Evolutionary conservation across 2,888 invertebrate species (phyloP).

Genomic region (Lypha dubia): DNA sequence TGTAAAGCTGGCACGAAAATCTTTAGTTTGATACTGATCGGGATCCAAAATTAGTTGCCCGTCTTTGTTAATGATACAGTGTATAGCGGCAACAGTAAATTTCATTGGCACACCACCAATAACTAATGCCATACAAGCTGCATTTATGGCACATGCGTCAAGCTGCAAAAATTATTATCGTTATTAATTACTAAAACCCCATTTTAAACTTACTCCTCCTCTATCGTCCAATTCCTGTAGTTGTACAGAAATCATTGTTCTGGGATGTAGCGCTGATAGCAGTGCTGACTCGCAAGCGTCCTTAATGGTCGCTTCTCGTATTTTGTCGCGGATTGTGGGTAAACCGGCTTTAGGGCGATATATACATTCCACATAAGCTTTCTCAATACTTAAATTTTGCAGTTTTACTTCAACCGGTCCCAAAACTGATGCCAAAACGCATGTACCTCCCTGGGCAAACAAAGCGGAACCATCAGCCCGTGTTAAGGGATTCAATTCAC

Average conservation of each 20-base stretch:
- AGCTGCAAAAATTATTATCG: constrained; percentile 83
- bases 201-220: constrained; percentile 87
- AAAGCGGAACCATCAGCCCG: constrained; percentile 91
- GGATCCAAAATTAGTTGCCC: constrained; percentile 88
- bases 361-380: constrained; percentile 89
- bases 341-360: constrained; percentile 91
- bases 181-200: background rate
- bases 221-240: constrained; percentile 94
- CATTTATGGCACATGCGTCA: constrained; percentile 92
- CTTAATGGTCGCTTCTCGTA: constrained; percentile 89
- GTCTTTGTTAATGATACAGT: constrained; percentile 87
- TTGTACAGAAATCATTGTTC: constrained; percentile 90
- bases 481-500: constrained; percentile 89
- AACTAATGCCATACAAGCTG: constrained; percentile 91
- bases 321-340: constrained; percentile 88
- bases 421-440: constrained; percentile 90
- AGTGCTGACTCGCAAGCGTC: constrained; percentile 91
- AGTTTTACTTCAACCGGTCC: constrained; percentile 92
- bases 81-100: constrained; percentile 91
- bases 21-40: constrained; percentile 83
- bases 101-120: constrained; percentile 93
- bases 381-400: constrained; percentile 90
- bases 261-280: constrained; percentile 89
- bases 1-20: constrained; percentile 87
- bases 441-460: constrained; percentile 91